phyloP scores from a whole-genome alignment of 2,888 invertebrate genomes.

The Monoplex corrugatus region DNA sequence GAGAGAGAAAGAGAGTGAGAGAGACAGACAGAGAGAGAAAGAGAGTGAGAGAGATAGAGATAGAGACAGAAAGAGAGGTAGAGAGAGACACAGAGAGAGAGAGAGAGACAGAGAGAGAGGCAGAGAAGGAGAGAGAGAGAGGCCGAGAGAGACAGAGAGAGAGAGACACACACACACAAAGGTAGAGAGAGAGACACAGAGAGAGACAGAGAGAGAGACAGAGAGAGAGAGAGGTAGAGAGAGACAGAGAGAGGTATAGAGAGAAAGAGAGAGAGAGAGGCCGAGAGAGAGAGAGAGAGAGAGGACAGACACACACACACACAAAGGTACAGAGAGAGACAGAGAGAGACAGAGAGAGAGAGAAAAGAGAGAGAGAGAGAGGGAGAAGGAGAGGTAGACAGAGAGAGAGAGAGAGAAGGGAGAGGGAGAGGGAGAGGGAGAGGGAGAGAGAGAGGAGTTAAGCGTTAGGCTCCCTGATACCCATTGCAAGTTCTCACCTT shows the following conservation, averaged over 20 bases:
- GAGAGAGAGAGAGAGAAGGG: background rate
- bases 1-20: background rate
- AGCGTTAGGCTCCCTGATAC: background rate
- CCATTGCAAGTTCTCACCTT: background rate
- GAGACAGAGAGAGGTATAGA: background rate
- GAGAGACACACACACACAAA: background rate
- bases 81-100: background rate
- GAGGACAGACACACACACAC: no score
- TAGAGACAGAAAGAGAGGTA: background rate
- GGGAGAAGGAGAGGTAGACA: background rate
- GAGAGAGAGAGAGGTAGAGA: background rate
- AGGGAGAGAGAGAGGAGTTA: background rate
- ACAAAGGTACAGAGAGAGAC: no score
- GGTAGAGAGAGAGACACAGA: background rate
- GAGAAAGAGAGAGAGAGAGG: background rate
- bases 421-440: background rate
- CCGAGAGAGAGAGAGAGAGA: no score
- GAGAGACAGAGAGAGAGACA: background rate
- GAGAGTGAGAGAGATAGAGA: background rate
- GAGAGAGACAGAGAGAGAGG: background rate
- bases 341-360: no score
- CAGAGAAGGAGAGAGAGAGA: background rate
- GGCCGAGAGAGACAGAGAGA: conserved; percentile 22
- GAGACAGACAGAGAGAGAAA: background rate
- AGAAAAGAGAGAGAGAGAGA: no score